phyloP scores from a whole-genome alignment of 2,888 invertebrate genomes.

The Ypsolopha scabrella region DNA sequence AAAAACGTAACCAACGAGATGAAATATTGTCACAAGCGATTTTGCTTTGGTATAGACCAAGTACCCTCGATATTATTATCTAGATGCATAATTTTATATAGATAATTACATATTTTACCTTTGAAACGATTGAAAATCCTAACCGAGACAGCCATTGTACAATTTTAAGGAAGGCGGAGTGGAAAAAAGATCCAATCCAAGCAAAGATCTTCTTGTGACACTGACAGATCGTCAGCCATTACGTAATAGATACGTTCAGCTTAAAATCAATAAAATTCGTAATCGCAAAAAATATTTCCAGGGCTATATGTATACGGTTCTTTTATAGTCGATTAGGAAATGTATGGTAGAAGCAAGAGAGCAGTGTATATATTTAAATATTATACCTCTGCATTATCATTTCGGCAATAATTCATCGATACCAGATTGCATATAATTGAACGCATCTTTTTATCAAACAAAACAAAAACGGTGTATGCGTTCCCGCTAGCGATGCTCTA shows the following conservation, averaged over 20 bases:
- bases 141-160: slow-evolving; percentile 69
- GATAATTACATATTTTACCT: slow-evolving; percentile 43
- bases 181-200: slow-evolving; percentile 20
- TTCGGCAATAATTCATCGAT: no score
- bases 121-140: slow-evolving; percentile 69
- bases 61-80: background rate
- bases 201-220: slow-evolving; percentile 31
- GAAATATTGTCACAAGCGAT: background rate
- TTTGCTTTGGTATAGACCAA: background rate
- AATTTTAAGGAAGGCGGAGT: slow-evolving; percentile 19
- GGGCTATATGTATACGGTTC: background rate
- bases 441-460: no score
- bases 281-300: background rate
- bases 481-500: no score
- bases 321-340: no score
- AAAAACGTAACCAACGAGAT: slow-evolving; percentile 7
- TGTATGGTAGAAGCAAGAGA: no score
- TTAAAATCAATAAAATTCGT: background rate
- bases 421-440: no score
- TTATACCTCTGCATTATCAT: no score
- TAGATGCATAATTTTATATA: background rate
- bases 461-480: no score
- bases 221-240: slow-evolving; percentile 47
- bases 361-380: no score
- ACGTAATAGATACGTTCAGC: slow-evolving; percentile 26